Percentiles rank a stretch among this genome's conserved stretches.
Evolutionary conservation across 2,797 vertebrate species (phyloP).

Genomic region (Threskiornis aethiopicus): DNA sequence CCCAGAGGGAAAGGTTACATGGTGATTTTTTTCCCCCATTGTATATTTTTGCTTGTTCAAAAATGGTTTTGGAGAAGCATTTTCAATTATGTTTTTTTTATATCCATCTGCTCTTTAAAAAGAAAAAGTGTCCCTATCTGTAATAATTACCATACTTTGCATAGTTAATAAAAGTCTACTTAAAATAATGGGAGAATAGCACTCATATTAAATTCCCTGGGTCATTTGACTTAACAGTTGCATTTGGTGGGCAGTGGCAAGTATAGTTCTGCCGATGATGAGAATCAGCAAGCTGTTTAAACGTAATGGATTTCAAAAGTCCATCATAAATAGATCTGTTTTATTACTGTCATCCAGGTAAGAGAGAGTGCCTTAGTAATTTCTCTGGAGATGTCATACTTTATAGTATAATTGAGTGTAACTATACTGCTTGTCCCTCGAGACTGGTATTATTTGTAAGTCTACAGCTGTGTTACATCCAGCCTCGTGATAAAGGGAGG

Average conservation of each 20-base stretch:
- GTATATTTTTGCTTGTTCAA: not conserved
- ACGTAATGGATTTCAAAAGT: constrained; percentile 53
- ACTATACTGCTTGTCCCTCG: constrained; percentile 46
- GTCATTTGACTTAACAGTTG: constrained; percentile 45
- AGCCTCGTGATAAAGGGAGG: not conserved
- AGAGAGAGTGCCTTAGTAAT: constrained; percentile 50
- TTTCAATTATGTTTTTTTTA: not conserved
- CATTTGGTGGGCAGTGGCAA: constrained; percentile 31
- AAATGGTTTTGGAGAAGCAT: not conserved
- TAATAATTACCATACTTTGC: constrained; percentile 24
- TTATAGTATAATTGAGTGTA: constrained; percentile 68
- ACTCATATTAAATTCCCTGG: constrained; percentile 7
- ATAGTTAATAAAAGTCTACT: constrained; percentile 34
- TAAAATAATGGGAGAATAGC: constrained; percentile 28
- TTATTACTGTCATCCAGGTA: constrained; percentile 68
- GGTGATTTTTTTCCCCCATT: not conserved
- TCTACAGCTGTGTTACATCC: constrained; percentile 49
- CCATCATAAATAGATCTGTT: constrained; percentile 66
- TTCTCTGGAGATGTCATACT: constrained; percentile 67
- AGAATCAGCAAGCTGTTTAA: constrained; percentile 61
- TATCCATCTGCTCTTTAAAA: not conserved
- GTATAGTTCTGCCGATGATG: not conserved
- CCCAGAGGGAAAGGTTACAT: not conserved
- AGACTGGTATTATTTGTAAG: constrained; percentile 39
- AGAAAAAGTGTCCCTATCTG: not conserved